phyloP scores from a whole-genome alignment of 1,140 invertebrate genomes.

The Cepaea nemoralis region DNA sequence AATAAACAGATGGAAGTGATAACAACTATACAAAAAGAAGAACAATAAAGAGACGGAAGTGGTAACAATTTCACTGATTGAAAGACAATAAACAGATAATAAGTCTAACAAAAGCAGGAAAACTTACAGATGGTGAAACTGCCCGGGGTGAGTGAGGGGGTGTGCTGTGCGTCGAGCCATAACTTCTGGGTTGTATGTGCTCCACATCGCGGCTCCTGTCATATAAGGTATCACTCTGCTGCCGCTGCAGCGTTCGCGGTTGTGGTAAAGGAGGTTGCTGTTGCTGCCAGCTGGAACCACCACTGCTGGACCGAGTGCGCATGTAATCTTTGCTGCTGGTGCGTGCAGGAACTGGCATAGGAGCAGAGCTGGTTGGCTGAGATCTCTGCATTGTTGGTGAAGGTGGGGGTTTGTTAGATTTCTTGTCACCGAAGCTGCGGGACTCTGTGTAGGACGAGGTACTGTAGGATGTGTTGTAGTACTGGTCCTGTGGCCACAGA shows the following conservation, averaged over 20 bases:
- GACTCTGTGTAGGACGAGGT: slow-evolving; percentile 45
- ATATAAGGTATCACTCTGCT: slow-evolving; percentile 73
- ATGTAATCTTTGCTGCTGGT: slow-evolving; percentile 67
- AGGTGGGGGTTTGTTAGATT: slow-evolving; percentile 61
- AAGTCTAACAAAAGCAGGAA: too few species aligned
- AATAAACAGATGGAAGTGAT: too few species aligned
- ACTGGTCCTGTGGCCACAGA: slow-evolving; percentile 38
- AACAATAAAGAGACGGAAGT: too few species aligned
- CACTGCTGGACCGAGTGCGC: slow-evolving; percentile 53
- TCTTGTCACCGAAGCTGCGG: slow-evolving; percentile 44
- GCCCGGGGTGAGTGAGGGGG: slow-evolving; percentile 52
- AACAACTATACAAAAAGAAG: too few species aligned
- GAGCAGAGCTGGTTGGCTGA: slow-evolving; percentile 75
- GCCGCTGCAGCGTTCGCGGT: slow-evolving; percentile 59
- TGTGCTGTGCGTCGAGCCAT: slow-evolving; percentile 42
- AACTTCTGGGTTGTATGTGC: slow-evolving; percentile 39
- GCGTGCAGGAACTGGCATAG: slow-evolving; percentile 72
- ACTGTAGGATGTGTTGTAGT: slow-evolving; percentile 40
- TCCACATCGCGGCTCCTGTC: slow-evolving; percentile 65
- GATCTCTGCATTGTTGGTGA: slow-evolving; percentile 59
- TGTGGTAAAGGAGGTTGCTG: slow-evolving; percentile 43
- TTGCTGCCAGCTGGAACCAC: slow-evolving; percentile 52
- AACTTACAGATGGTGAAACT: slow-evolving; percentile 36
- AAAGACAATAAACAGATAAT: too few species aligned
- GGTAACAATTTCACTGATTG: too few species aligned